Percentiles rank a stretch among this genome's conserved stretches.
Conservation (phyloP, 64 coral and sea anemone species). For the Stichodactyla mertensii region DNA sequence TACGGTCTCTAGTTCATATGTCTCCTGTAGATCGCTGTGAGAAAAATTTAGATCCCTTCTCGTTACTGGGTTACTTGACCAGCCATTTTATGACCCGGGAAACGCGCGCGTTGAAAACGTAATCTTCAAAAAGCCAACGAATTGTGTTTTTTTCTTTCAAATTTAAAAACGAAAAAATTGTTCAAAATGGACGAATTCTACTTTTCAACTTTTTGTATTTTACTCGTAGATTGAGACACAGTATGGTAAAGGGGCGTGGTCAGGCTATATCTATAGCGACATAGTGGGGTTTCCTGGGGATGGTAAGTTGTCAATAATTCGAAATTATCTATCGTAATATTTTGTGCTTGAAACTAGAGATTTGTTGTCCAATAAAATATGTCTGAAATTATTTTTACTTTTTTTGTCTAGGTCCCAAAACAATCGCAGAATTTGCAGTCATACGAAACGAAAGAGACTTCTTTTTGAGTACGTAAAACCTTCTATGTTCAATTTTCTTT, state of each 20-base stretch:
- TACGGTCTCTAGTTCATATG: too few relatives aligned
- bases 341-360: neutral
- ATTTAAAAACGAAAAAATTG: too few relatives aligned
- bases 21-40: too few relatives aligned
- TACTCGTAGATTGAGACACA: constrained; percentile 74
- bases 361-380: neutral
- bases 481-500: too few relatives aligned
- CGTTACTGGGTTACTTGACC: too few relatives aligned
- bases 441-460: constrained; percentile 89
- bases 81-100: too few relatives aligned
- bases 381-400: neutral
- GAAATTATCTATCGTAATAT: neutral
- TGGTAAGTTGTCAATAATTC: constrained; percentile 35
- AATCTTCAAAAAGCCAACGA: too few relatives aligned
- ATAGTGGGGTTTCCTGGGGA: constrained; percentile 76
- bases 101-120: too few relatives aligned
- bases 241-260: constrained; percentile 94
- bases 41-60: too few relatives aligned
- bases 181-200: too few relatives aligned
- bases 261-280: constrained; percentile 76
- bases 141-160: too few relatives aligned
- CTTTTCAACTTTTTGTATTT: neutral
- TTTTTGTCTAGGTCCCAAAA: constrained; percentile 63
- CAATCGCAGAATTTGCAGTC: constrained; percentile 85
- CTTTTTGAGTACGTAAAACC: constrained; percentile 63